phyloP scores from a whole-genome alignment of 2,797 vertebrate genomes.

The Podarcis siculus region DNA sequence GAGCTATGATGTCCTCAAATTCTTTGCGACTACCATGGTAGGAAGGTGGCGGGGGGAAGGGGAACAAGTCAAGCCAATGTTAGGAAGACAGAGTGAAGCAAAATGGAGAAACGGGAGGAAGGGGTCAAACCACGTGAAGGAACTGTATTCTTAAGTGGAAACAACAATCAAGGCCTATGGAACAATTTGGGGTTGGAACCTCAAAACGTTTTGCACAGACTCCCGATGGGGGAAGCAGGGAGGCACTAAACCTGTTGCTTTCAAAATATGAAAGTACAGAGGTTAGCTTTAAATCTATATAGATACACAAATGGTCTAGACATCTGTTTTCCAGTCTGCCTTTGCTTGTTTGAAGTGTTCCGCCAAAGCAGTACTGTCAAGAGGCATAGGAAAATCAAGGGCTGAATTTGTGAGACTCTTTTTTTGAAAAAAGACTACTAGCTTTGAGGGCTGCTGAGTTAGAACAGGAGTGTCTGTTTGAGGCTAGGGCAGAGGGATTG shows the following conservation, averaged over 20 bases:
- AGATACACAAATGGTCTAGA: background rate
- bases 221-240: background rate
- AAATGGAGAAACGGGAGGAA: background rate
- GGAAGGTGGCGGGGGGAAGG: background rate
- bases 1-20: slow-evolving; percentile 78
- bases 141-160: too few relatives aligned
- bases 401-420: background rate
- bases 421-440: background rate
- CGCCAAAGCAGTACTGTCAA: too few relatives aligned
- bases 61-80: background rate
- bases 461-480: background rate
- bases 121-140: background rate
- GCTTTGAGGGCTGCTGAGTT: too few relatives aligned
- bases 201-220: background rate
- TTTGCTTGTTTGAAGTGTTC: background rate
- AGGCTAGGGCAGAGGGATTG: background rate
- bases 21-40: slow-evolving; percentile 65
- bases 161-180: too few relatives aligned
- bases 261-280: background rate
- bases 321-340: too few relatives aligned
- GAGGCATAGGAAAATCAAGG: background rate
- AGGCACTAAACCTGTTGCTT: background rate
- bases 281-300: background rate
- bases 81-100: background rate
- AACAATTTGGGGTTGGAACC: background rate